A percentile compares a stretch with the other conserved stretches of the same genome.
Conservation (phyloP, 2,113 vertebrate species). For the Cyprinodon variegatus region DNA sequence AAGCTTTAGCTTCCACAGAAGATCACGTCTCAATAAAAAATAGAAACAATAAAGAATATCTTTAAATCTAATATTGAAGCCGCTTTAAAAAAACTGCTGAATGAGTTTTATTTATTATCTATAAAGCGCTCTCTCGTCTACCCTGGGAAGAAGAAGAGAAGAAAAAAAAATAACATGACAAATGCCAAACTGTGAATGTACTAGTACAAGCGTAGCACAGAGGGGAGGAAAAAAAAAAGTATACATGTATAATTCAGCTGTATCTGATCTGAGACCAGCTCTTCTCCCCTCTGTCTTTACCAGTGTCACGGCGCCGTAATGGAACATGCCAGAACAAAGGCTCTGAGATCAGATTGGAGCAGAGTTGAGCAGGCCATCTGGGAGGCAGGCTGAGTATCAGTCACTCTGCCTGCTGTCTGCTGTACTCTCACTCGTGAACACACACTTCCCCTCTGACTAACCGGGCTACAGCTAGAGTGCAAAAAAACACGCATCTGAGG, state of each 20-base stretch:
- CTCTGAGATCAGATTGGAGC: conserved; percentile 77
- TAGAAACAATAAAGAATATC: conserved; percentile 12
- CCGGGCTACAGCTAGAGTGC: conserved; percentile 58
- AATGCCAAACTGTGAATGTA: conserved; percentile 53
- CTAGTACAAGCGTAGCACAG: conserved; percentile 64
- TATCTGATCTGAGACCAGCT: conserved; percentile 80
- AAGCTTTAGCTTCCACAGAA: conserved; percentile 24
- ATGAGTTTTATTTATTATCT: conserved; percentile 22
- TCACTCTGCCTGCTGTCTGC: conserved; percentile 80
- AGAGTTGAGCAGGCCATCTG: conserved; percentile 83
- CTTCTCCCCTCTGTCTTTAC: conserved; percentile 77
- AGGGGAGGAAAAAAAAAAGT: conserved; percentile 33
- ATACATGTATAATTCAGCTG: conserved; percentile 75
- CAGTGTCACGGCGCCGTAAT: conserved; percentile 77
- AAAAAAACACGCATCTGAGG: conserved; percentile 28
- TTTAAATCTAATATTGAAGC: conserved; percentile 44
- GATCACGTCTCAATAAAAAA: conserved; percentile 24
- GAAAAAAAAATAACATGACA: conserved; percentile 62
- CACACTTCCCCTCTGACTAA: conserved; percentile 66
- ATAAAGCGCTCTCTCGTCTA: conserved; percentile 27
- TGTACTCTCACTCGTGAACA: conserved; percentile 66
- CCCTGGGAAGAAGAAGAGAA: conserved; percentile 50
- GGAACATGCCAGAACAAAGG: conserved; percentile 83
- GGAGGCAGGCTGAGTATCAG: conserved; percentile 77
- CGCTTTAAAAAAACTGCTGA: conserved; percentile 14